Base-by-base conservation (phyloP, 2,888 invertebrate species). In the Oscheius sp. region DNA sequence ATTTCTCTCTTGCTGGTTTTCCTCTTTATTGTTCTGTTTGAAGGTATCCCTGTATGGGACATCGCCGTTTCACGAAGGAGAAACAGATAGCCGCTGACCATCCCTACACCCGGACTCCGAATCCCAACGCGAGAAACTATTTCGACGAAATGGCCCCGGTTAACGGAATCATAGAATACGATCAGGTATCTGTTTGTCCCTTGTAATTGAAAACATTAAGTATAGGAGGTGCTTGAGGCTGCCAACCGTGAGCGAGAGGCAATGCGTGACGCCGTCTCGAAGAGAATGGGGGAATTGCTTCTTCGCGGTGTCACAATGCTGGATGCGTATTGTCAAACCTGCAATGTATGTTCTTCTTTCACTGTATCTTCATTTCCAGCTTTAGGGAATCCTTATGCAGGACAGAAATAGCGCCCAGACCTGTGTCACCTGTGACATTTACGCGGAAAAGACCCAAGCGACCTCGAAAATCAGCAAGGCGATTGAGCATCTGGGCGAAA, bases 351-450 rank as follows among this genome's bases (percentile, higher is more conserved):
- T 68, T 11, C 7, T 48, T 53, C 42, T 59, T 33, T 21, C 21
- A 21, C 21, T 4, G 32, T 32, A 32, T 32, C 21, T 4, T 59
- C 13, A 33, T 59, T 35, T 33, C 7, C 13, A 29, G n/a, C 11
- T 68, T 32, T 66, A 81, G 81, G 82, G 83, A 13, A 83, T 83
- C 48, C 73, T 83, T 11, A 83, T 83, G 83, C 80, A 83, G 68
- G 76, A 78, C 51, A 72, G 80, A n/a, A 51, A 71, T 42, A 76
- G 79, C 0, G 72, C 70, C 29, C 76, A 76, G 10, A 66, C 57
- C 10, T 80, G 80, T 60, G 76, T 80, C 9, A 76, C 75, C 9
- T 82, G 80, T 60, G 76, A 79, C 32, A 29, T 82, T 10, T 78
- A 33, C 33, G 55, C 50, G 4, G 72, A 72, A 53, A 72, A 62